phyloP scores from a whole-genome alignment of 2,888 invertebrate species.

The Ectemnius continuus region DNA sequence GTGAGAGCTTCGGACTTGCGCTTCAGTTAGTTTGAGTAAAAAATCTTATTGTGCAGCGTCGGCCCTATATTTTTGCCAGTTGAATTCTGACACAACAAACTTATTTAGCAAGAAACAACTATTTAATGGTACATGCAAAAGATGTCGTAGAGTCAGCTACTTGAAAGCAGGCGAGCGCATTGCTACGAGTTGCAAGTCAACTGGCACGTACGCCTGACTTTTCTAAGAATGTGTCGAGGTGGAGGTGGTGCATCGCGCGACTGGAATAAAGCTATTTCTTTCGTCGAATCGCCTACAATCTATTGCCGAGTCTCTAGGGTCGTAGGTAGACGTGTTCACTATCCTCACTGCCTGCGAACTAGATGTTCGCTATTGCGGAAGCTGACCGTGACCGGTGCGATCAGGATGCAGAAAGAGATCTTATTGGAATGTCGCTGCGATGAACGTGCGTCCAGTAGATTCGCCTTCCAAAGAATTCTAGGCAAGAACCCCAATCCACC shows the following conservation, averaged over 20 bases:
- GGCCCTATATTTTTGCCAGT: not conserved
- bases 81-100: not conserved
- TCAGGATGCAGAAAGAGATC: slow-evolving; percentile 36
- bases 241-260: slow-evolving; percentile 21
- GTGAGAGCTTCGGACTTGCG: not conserved
- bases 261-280: slow-evolving; percentile 39
- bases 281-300: slow-evolving; percentile 21
- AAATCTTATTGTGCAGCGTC: not conserved
- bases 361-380: slow-evolving; percentile 19
- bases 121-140: no score
- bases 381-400: slow-evolving; percentile 33
- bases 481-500: not conserved
- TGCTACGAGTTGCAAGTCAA: slow-evolving; percentile 1
- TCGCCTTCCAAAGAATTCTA: not conserved
- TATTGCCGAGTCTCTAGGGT: not conserved
- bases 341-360: slow-evolving; percentile 4
- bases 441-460: not conserved
- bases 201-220: slow-evolving; percentile 31
- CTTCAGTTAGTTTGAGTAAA: not conserved
- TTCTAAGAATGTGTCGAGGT: slow-evolving; percentile 53
- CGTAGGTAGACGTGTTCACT: no score
- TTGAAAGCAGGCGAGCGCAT: slow-evolving; percentile 22
- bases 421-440: slow-evolving; percentile 46
- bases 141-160: not conserved
- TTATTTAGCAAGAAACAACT: no score